Conservation (phyloP, 2,888 invertebrate genomes). For the Cartodere bifasciata region DNA sequence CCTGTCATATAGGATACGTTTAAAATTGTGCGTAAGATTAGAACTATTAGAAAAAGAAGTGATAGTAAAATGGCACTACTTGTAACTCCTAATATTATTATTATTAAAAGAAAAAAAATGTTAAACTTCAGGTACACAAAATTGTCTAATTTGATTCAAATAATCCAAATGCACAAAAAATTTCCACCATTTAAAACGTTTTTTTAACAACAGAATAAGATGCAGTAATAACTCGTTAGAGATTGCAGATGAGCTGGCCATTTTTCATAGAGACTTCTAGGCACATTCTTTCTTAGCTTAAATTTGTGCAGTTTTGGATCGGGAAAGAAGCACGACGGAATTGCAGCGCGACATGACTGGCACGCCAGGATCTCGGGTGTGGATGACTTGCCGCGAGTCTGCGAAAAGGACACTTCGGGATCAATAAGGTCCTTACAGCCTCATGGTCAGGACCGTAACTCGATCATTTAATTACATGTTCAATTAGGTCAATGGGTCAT, state of each 20-base stretch:
- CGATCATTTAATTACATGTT: too few relatives aligned
- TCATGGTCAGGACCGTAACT: constrained; percentile 26
- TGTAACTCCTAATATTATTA: too few relatives aligned
- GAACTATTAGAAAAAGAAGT: too few relatives aligned
- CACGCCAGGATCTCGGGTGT: constrained; percentile 28
- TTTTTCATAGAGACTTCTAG: too few relatives aligned
- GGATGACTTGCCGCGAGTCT: constrained; percentile 21
- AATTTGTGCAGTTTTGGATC: constrained; percentile 18
- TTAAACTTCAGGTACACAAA: constrained; percentile 26
- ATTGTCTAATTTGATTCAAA: constrained; percentile 19
- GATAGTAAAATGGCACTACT: too few relatives aligned
- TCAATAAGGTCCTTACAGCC: constrained; percentile 32
- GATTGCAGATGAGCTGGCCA: too few relatives aligned
- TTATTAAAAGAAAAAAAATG: too few relatives aligned
- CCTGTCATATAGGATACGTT: too few relatives aligned
- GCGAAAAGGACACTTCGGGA: constrained; percentile 26
- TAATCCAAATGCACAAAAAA: constrained; percentile 28
- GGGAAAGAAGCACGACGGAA: too few relatives aligned
- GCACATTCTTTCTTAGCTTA: too few relatives aligned
- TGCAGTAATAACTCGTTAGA: constrained; percentile 29
- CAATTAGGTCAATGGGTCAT: too few relatives aligned
- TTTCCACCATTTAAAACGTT: constrained; percentile 31
- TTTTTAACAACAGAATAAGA: constrained; percentile 27
- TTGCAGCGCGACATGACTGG: too few relatives aligned
- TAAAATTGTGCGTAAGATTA: constrained; percentile 22